Conservation (phyloP, 2,797 vertebrate species). For the Mionectes olivaceus region DNA sequence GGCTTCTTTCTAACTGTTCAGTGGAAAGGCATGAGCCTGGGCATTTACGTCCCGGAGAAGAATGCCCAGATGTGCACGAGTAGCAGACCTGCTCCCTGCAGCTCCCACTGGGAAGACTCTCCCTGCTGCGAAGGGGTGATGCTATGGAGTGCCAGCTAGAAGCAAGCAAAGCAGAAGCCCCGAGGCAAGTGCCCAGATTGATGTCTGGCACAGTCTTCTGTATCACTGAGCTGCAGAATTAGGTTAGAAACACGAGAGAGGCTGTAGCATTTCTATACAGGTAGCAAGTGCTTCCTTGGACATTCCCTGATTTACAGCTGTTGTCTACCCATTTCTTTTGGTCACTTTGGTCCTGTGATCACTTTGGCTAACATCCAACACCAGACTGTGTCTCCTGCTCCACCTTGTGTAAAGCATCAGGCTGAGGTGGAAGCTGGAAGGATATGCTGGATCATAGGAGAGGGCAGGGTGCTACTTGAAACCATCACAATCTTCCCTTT, state of each 20-base stretch:
- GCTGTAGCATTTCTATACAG: not conserved
- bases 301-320: not conserved
- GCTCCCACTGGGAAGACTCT: not conserved
- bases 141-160: not conserved
- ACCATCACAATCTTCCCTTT: not conserved
- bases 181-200: not conserved
- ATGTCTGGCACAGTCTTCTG: not conserved
- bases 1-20: not conserved
- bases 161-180: not conserved
- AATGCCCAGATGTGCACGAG: not conserved
- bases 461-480: not conserved
- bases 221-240: not conserved
- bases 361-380: not conserved
- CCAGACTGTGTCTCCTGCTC: not conserved
- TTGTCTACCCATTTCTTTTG: not conserved
- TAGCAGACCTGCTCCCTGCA: not conserved
- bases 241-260: not conserved
- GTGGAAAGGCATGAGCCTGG: not conserved
- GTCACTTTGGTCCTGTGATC: not conserved
- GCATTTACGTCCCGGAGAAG: not conserved
- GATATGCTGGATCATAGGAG: not conserved
- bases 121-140: not conserved
- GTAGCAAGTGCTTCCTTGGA: not conserved
- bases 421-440: not conserved
- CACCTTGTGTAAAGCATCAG: not conserved